phyloP scores from a whole-genome alignment of 2,113 vertebrate species.

The Tyto alba region DNA sequence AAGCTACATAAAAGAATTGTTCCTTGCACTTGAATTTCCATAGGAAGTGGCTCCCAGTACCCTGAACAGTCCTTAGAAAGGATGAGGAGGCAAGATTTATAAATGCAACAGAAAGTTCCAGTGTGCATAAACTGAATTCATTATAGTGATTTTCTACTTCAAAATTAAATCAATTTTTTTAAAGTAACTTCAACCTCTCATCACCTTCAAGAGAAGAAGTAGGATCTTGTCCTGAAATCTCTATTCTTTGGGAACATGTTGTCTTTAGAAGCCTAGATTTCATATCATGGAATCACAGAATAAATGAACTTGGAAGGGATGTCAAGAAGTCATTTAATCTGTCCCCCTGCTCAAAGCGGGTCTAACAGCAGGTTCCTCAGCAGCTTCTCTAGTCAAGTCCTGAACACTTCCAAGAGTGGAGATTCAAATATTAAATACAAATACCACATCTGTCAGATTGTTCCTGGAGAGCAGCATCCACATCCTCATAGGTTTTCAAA shows the following conservation, averaged over 20 bases:
- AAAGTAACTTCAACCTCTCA: not conserved
- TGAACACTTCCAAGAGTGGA: not conserved
- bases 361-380: not conserved
- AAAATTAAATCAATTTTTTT: not conserved
- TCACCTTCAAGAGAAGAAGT: not conserved
- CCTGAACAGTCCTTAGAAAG: not conserved
- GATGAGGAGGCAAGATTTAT: not conserved
- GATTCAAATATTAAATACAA: not conserved
- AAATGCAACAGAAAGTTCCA: not conserved
- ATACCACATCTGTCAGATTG: not conserved
- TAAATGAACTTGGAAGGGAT: not conserved
- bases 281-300: not conserved
- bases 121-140: not conserved
- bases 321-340: not conserved
- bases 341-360: not conserved
- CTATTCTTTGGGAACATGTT: not conserved
- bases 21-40: not conserved
- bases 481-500: not conserved
- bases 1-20: not conserved
- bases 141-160: not conserved
- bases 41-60: not conserved
- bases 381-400: not conserved
- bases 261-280: not conserved
- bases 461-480: not conserved
- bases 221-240: not conserved